Percentiles rank a stretch among this genome's conserved stretches.
These are phyloP conservation scores for Zonitis immaculata DNA, from an alignment of 2,888 invertebrate species.

Conservation along the genomic window DNA sequence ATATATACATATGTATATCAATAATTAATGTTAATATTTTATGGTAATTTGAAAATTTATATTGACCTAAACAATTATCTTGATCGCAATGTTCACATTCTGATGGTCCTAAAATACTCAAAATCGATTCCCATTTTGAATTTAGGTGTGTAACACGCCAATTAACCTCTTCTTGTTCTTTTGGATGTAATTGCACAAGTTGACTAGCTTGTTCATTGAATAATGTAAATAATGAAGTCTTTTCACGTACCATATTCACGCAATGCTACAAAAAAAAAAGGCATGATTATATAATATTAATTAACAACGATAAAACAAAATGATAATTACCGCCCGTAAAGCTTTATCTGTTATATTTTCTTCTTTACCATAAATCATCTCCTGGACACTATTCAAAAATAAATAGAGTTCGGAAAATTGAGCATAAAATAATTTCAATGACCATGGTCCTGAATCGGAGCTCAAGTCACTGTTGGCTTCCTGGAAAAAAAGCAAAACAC, in stretches of 20 bases:
- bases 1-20: too few species aligned
- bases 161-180: constrained; percentile 62
- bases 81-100: constrained; percentile 46
- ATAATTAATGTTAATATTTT: constrained; percentile 1
- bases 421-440: constrained; percentile 67
- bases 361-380: constrained; percentile 70
- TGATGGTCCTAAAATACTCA: constrained; percentile 62
- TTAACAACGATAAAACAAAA: too few species aligned
- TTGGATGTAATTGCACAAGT: constrained; percentile 60
- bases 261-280: constrained; percentile 57
- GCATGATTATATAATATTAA: constrained; percentile 8
- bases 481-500: constrained; percentile 54
- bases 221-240: constrained; percentile 65
- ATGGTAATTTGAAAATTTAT: background rate
- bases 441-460: constrained; percentile 66
- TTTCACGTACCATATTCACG: constrained; percentile 69
- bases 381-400: constrained; percentile 75
- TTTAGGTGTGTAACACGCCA: constrained; percentile 72
- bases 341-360: constrained; percentile 64
- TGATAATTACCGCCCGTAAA: constrained; percentile 64
- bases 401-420: constrained; percentile 78
- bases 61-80: constrained; percentile 41
- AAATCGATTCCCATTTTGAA: constrained; percentile 74
- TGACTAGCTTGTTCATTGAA: constrained; percentile 76
- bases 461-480: constrained; percentile 73